Conservation (phyloP, 2,888 invertebrate species). For the Antitype chi region DNA sequence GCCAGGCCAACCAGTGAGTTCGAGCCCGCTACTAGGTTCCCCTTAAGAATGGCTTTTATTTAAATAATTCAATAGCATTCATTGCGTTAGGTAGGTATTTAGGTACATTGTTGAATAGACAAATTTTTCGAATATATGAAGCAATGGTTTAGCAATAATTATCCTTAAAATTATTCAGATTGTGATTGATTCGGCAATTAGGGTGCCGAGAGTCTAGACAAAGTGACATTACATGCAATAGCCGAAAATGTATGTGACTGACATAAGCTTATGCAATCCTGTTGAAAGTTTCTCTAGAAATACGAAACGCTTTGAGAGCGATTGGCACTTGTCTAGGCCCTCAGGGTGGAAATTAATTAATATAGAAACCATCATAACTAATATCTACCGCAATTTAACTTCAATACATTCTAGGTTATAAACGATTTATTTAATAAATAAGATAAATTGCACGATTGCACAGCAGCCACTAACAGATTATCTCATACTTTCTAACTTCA, state of each 20-base stretch:
- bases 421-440: constrained; percentile 14
- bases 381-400: background rate
- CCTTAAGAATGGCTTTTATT: too few species aligned
- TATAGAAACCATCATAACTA: background rate
- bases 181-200: too few species aligned
- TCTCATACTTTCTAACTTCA: constrained; percentile 58
- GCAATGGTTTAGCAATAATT: too few species aligned
- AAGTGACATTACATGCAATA: background rate
- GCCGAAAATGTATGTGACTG: background rate
- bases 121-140: too few species aligned
- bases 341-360: background rate
- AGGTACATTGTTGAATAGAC: too few species aligned
- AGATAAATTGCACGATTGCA: constrained; percentile 39
- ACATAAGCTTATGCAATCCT: background rate
- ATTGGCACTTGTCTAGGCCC: background rate
- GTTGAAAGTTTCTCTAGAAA: background rate
- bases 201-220: too few species aligned
- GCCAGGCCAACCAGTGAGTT: too few species aligned
- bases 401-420: background rate
- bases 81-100: too few species aligned
- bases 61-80: too few species aligned
- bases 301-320: background rate
- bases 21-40: too few species aligned
- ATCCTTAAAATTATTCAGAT: too few species aligned
- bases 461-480: constrained; percentile 28